phyloP scores from a whole-genome alignment of 1,140 invertebrate genomes.

The Parasteatoda tepidariorum region DNA sequence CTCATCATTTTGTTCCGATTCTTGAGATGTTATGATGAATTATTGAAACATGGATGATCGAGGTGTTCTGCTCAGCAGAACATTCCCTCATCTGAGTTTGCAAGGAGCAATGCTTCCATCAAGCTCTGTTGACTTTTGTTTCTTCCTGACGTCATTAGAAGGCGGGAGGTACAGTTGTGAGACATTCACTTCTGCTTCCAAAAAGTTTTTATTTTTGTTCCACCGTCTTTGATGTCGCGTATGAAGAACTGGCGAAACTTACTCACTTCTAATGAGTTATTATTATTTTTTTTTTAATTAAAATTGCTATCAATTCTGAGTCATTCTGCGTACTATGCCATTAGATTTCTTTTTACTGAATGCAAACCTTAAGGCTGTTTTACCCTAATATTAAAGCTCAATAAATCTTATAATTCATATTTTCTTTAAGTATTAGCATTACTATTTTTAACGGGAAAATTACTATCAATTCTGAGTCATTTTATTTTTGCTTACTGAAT shows the following conservation, averaged over 20 bases:
- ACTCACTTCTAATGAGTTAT: background rate
- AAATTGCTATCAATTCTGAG: no score
- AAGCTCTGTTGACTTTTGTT: background rate
- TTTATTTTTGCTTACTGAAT: no score
- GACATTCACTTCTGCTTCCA: conserved; percentile 1
- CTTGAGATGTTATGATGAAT: background rate
- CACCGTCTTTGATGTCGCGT: background rate
- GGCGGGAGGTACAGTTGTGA: background rate
- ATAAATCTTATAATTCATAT: no score
- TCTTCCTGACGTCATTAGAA: conserved; percentile 2
- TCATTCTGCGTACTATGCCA: no score
- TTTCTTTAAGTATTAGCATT: no score
- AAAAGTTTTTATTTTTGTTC: conserved; percentile 7
- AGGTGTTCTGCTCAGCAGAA: background rate
- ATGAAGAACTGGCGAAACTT: background rate
- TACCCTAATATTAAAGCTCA: no score
- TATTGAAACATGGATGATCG: background rate
- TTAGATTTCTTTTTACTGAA: no score
- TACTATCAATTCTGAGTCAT: no score
- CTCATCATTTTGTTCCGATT: background rate
- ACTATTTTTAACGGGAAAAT: no score
- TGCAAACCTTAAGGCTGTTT: no score
- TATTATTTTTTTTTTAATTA: no score
- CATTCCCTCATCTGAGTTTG: background rate
- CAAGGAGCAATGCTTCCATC: background rate